Percentiles rank a stretch among this genome's conserved stretches.
Evolutionary conservation across 2,888 invertebrate genomes (phyloP).

Genomic region (Drosophila anomalata): DNA sequence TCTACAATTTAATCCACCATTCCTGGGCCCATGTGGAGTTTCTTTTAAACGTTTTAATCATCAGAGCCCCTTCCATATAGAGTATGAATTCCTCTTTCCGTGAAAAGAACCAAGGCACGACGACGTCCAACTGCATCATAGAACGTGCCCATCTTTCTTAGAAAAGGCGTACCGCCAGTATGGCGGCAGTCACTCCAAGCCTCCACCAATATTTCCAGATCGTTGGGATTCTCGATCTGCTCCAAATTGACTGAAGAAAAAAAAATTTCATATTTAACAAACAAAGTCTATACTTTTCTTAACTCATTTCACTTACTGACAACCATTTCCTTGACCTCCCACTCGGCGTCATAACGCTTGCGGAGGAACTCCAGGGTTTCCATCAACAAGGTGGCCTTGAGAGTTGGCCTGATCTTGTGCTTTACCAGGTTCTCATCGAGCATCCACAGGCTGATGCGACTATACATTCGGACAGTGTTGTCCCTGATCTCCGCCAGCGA

Average conservation of each 20-base stretch:
- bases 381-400: slow-evolving; percentile 12
- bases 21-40: too few relatives aligned
- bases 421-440: slow-evolving; percentile 26
- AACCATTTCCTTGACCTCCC: slow-evolving; percentile 64
- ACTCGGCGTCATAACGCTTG: slow-evolving; percentile 53
- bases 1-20: too few relatives aligned
- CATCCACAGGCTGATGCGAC: slow-evolving; percentile 38
- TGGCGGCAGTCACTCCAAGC: slow-evolving; percentile 43
- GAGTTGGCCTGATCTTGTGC: slow-evolving; percentile 3
- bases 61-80: too few relatives aligned
- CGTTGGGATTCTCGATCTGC: not conserved
- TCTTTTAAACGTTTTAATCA: too few relatives aligned
- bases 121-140: not conserved
- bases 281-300: too few relatives aligned
- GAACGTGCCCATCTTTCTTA: not conserved
- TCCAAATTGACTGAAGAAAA: slow-evolving; percentile 8
- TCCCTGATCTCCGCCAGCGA: slow-evolving; percentile 3
- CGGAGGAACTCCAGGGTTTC: slow-evolving; percentile 38
- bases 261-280: too few relatives aligned
- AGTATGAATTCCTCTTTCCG: too few relatives aligned
- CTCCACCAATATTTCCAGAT: not conserved
- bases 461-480: slow-evolving; percentile 28
- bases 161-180: slow-evolving; percentile 40
- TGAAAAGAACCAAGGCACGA: too few relatives aligned
- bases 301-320: slow-evolving; percentile 39